Evolutionary conservation across 2,888 invertebrate genomes (phyloP).

Genomic region (Brachyptera putata): DNA sequence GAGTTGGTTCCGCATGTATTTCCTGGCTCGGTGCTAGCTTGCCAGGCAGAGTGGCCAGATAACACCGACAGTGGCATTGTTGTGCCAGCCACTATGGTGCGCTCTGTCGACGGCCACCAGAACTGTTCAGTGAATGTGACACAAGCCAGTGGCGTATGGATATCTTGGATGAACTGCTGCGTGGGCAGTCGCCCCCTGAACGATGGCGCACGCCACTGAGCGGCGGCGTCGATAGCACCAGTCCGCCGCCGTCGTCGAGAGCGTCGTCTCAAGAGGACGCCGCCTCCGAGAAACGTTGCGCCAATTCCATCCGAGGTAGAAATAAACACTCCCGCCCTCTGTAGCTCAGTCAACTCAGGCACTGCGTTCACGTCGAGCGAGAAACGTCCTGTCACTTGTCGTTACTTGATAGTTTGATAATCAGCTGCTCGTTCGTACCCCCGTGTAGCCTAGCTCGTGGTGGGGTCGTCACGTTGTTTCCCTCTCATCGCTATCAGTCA

Average conservation of each 20-base stretch:
- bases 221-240: slow-evolving; percentile 52
- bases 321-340: not conserved
- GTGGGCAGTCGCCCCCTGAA: slow-evolving; percentile 36
- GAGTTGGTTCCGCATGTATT: not conserved
- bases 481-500: too few species aligned
- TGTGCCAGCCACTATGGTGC: not conserved
- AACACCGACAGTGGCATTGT: too few species aligned
- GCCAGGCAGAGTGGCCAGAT: too few species aligned
- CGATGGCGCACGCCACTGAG: slow-evolving; percentile 28
- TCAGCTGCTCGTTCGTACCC: too few species aligned
- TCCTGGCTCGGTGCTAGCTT: too few species aligned
- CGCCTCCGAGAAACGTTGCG: slow-evolving; percentile 40
- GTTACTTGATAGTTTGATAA: too few species aligned
- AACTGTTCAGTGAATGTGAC: not conserved
- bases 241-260: slow-evolving; percentile 54
- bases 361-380: too few species aligned
- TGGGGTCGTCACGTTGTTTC: too few species aligned
- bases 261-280: slow-evolving; percentile 38
- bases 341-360: not conserved
- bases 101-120: not conserved
- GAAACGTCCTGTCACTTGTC: too few species aligned
- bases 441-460: too few species aligned
- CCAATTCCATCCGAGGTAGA: slow-evolving; percentile 64
- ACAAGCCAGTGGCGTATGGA: slow-evolving; percentile 42
- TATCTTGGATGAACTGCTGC: slow-evolving; percentile 47